Base-by-base conservation (phyloP, 2,797 vertebrate species). In the Orientallactaga sibirica region DNA sequence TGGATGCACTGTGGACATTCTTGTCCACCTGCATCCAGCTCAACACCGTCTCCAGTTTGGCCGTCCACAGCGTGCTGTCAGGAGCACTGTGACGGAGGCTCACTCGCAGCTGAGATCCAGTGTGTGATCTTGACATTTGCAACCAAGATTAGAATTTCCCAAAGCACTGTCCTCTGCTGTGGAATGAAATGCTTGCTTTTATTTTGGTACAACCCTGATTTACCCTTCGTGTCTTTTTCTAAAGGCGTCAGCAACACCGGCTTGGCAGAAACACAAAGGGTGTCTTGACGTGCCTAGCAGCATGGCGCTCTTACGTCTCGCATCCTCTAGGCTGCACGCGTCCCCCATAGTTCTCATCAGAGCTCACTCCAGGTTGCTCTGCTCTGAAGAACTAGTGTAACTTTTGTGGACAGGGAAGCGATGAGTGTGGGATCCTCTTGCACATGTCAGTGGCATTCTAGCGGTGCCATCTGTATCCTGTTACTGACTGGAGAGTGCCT, bases 81-180 rank as follows among this genome's bases (percentile, higher is more conserved):
- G 89, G 93, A 95, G 55, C 29, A 88, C 75, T 89, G 91, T 97
- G 84, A 77, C 82, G 96, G 79, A 97, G 74, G 83, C 96, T 90
- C 90, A 66, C 89, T 97, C 93, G 95, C 97, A 22, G 7, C 91
- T 87, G 88, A 84, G 86, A 95, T 94, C 83, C 70, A 90, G 90
- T 96, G 86, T 84, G 68, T 67, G 58, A 91, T 93, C 96, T 96
- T 96, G 96, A 97, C 94, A 62, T 90, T 97, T 92, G 64, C 94
- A 89, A 96, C 92, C 95, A 96, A 97, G 89, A 97, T 97, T 92
- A 97, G 76, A 94, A 73, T 93, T 93, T 97, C 64, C 94, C 37
- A 95, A 95, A 93, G 90, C 95, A 62, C 58, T n/a, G 18, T 96
- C 64, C 96, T 93, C 96, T 86, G 52, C 77, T 94, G 76, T 94